Conservation (phyloP, 2,888 invertebrate species). For the Carcina quercana region DNA sequence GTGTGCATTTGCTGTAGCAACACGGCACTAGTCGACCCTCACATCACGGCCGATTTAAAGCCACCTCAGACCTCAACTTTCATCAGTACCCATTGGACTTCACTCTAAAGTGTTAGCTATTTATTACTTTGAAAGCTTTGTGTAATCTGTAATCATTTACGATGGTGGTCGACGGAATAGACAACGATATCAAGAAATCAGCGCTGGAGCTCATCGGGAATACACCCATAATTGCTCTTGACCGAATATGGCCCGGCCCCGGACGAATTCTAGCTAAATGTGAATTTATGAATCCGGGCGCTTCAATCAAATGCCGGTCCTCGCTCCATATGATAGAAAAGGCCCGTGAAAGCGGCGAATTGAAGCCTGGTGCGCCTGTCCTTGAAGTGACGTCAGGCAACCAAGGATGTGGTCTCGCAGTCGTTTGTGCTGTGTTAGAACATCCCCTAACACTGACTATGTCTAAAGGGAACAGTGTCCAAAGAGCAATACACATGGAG, state of each 20-base stretch:
- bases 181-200: constrained; percentile 53
- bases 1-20: constrained; percentile 1
- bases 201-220: constrained; percentile 62
- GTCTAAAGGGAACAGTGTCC: constrained; percentile 61
- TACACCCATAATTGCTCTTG: constrained; percentile 61
- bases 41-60: constrained; percentile 1
- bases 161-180: constrained; percentile 22
- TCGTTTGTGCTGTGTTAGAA: constrained; percentile 56
- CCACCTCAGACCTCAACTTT: not conserved
- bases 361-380: constrained; percentile 49
- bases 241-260: constrained; percentile 53
- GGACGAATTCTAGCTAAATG: constrained; percentile 62
- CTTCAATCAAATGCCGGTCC: constrained; percentile 60
- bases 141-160: not conserved
- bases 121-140: too few relatives aligned
- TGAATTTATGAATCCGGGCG: constrained; percentile 67
- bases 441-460: constrained; percentile 59
- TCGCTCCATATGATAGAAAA: constrained; percentile 51
- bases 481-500: constrained; percentile 63
- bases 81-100: not conserved
- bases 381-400: constrained; percentile 63
- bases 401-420: constrained; percentile 62
- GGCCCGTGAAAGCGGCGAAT: constrained; percentile 38
- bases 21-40: not conserved
- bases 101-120: too few relatives aligned